Evolutionary conservation across 1,140 invertebrate species (phyloP).

Genomic region (Zaprionus lachaisei): DNA sequence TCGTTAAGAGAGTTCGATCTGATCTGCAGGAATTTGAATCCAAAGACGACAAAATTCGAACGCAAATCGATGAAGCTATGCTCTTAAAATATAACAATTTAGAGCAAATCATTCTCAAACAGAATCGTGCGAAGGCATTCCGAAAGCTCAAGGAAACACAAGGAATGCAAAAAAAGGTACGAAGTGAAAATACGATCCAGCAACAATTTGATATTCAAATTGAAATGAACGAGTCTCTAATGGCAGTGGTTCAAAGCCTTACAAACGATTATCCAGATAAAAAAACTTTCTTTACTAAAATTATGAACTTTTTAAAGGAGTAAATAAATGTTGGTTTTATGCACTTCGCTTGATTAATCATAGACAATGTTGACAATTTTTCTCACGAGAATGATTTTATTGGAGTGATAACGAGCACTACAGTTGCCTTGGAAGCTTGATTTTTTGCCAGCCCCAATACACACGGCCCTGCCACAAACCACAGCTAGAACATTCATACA

Average conservation of each 20-base stretch:
- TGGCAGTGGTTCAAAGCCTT: conserved; percentile 86
- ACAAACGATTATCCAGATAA: conserved; percentile 86
- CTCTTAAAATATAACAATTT: conserved; percentile 86
- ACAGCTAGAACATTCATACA: no score
- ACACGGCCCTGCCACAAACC: background rate
- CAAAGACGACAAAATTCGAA: conserved; percentile 84
- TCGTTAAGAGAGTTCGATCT: conserved; percentile 56
- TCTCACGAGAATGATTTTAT: background rate
- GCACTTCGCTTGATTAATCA: background rate
- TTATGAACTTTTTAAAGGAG: conserved; percentile 85
- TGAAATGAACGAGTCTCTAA: conserved; percentile 85
- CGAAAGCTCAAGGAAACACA: conserved; percentile 85
- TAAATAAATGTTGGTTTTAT: conserved; percentile 24
- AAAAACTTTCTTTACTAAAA: conserved; percentile 85
- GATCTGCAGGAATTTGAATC: conserved; percentile 85
- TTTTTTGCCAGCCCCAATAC: no score
- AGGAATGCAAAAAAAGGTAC: conserved; percentile 55
- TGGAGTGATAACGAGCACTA: background rate
- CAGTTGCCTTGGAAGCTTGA: no score
- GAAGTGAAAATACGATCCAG: conserved; percentile 84
- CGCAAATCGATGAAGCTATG: conserved; percentile 75
- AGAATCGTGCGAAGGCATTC: conserved; percentile 86
- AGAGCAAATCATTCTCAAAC: conserved; percentile 87
- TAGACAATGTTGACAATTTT: background rate
- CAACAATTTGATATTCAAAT: conserved; percentile 85